Evolutionary conservation across 2,888 invertebrate genomes (phyloP).

Genomic region (Protonemura montana): DNA sequence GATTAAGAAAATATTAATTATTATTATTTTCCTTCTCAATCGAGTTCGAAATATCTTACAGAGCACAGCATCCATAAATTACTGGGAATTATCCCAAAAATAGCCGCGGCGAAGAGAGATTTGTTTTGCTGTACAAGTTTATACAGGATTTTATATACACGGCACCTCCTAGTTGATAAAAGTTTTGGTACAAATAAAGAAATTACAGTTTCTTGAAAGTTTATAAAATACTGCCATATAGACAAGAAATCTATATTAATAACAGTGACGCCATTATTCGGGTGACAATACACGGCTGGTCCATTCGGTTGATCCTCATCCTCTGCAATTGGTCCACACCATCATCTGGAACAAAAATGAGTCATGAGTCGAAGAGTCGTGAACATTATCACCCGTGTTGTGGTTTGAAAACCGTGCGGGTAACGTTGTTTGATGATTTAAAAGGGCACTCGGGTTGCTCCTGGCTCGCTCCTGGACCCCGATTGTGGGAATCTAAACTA

Average conservation of each 20-base stretch:
- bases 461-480: neutral
- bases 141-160: neutral
- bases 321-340: neutral
- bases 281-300: neutral
- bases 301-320: neutral
- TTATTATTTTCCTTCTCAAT: neutral
- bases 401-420: neutral
- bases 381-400: neutral
- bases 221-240: neutral
- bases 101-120: neutral
- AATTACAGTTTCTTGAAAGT: neutral
- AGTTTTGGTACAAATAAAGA: neutral
- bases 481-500: neutral
- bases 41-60: neutral
- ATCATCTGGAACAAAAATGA: neutral
- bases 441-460: neutral
- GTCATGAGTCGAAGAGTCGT: neutral
- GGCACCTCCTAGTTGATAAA: neutral
- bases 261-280: neutral
- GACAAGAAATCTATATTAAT: neutral
- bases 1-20: conserved; percentile 7
- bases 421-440: neutral
- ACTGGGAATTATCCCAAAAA: neutral
- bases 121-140: neutral
- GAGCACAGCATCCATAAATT: neutral